phyloP scores from a whole-genome alignment of 1,140 invertebrate genomes.

The Euborellia annulipes region DNA sequence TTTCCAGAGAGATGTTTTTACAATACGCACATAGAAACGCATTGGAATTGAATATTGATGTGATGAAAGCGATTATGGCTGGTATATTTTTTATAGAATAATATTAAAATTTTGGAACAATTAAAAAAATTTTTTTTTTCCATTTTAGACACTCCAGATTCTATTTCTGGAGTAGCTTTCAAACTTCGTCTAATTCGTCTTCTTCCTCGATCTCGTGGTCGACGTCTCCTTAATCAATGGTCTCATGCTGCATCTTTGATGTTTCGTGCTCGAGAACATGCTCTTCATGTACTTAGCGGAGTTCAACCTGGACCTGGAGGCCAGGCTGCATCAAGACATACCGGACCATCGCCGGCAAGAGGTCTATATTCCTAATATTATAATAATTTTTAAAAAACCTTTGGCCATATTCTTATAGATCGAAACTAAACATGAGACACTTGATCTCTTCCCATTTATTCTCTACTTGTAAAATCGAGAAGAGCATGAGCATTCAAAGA shows the following conservation, averaged over 20 bases:
- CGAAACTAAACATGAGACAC: no score
- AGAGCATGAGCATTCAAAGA: no score
- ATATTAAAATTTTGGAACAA: neutral
- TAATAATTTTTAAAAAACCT: no score
- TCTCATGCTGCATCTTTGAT: slow-evolving; percentile 56
- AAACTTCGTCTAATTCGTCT: slow-evolving; percentile 57
- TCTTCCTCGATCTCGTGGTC: slow-evolving; percentile 54
- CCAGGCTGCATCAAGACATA: neutral
- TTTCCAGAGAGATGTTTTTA: slow-evolving; percentile 56
- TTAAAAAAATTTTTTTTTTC: neutral
- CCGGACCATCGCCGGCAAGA: neutral
- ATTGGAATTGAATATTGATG: slow-evolving; percentile 71
- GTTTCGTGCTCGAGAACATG: slow-evolving; percentile 61
- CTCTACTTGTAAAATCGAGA: no score
- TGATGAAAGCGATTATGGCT: slow-evolving; percentile 65
- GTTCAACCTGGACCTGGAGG: no score
- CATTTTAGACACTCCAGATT: slow-evolving; percentile 37
- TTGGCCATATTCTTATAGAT: no score
- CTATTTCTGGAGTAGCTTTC: slow-evolving; percentile 39
- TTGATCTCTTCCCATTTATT: no score
- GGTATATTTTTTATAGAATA: slow-evolving; percentile 32
- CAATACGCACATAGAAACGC: slow-evolving; percentile 66
- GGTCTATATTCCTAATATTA: no score
- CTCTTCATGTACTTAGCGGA: slow-evolving; percentile 56
- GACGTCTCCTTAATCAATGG: slow-evolving; percentile 61